These are phyloP conservation scores for Adineta ricciae DNA, from an alignment of 2,888 invertebrate species.

Conservation along the genomic window DNA sequence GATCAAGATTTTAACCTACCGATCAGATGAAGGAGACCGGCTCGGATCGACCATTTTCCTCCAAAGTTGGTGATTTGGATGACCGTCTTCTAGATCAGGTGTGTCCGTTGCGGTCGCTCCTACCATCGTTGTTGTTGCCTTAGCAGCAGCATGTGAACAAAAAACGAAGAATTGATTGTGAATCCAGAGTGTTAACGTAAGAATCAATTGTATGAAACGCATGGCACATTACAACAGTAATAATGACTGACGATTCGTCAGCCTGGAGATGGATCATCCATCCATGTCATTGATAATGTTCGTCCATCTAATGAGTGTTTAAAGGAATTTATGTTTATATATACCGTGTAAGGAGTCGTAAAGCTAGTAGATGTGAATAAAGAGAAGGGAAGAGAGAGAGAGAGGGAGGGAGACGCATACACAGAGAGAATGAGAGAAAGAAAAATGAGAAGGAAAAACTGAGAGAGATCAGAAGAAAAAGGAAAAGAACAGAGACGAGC, in stretches of 20 bases:
- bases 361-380: background rate
- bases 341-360: background rate
- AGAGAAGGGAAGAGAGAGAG: background rate
- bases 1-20: background rate
- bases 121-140: background rate
- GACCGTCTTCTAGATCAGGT: background rate
- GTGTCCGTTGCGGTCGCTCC: too few relatives aligned
- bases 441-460: background rate
- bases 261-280: background rate
- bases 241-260: background rate
- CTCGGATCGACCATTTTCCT: background rate
- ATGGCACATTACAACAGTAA: background rate
- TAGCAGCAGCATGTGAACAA: background rate
- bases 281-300: background rate
- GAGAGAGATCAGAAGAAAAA: background rate
- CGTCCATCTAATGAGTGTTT: background rate
- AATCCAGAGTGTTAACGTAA: background rate
- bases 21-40: background rate
- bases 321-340: background rate
- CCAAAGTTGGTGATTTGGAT: background rate
- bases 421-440: too few relatives aligned
- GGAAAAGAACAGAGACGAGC: background rate
- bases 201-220: background rate
- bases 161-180: background rate
- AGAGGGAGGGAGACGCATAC: too few relatives aligned